Percentiles rank a stretch among this genome's conserved stretches.
phyloP scores from a whole-genome alignment of 2,113 vertebrate genomes.

The Pomatorhinus ruficollis region DNA sequence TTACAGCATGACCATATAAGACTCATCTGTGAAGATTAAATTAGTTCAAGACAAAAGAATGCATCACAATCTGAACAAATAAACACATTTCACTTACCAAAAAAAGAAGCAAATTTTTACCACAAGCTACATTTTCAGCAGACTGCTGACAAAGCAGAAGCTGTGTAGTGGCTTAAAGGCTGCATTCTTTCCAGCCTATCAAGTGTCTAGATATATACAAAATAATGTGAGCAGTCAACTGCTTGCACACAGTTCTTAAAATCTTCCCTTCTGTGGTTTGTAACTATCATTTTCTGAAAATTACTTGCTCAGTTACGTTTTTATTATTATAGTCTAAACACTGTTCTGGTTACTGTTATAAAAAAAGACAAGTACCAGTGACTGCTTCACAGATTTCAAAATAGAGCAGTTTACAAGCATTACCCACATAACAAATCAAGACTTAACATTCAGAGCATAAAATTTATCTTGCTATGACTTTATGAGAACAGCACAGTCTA shows the following conservation, averaged over 20 bases:
- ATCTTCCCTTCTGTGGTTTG: background rate
- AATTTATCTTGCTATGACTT: background rate
- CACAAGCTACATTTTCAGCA: background rate
- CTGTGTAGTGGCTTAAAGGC: background rate
- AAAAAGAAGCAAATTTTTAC: background rate
- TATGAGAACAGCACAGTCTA: background rate
- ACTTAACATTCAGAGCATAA: background rate
- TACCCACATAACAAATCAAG: background rate
- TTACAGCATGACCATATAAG: background rate
- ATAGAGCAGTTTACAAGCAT: background rate
- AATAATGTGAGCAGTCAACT: background rate
- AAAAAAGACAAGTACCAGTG: background rate
- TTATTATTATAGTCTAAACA: background rate
- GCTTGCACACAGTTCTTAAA: background rate
- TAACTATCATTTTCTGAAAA: background rate
- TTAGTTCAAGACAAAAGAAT: background rate
- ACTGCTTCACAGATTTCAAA: background rate
- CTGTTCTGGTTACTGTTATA: background rate
- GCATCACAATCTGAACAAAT: background rate
- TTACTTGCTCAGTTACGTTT: background rate
- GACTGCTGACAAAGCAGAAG: slow-evolving; percentile 8
- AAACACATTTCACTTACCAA: background rate
- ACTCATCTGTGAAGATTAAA: background rate
- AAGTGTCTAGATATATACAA: background rate
- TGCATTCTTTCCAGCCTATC: background rate